Evolutionary conservation across 2,888 invertebrate genomes (phyloP).

Genomic region (Rapana venosa): DNA sequence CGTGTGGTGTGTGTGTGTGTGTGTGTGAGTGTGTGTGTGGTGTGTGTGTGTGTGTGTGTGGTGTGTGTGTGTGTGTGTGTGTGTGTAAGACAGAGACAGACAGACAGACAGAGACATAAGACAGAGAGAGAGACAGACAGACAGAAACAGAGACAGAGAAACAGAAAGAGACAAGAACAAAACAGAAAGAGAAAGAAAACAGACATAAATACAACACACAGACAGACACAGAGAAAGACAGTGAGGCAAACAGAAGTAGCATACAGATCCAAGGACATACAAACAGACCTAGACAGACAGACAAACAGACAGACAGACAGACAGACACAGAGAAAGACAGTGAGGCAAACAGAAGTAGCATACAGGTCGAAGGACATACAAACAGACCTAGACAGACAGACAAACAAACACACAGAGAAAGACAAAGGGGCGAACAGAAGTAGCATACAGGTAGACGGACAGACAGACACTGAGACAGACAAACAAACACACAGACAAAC

Average conservation of each 20-base stretch:
- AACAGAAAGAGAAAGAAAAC: background rate
- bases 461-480: background rate
- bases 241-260: background rate
- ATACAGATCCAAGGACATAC: background rate
- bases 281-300: background rate
- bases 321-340: background rate
- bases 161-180: background rate
- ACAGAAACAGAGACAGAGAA: background rate
- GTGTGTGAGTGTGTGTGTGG: too few species aligned
- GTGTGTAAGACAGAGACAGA: background rate
- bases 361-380: too few species aligned
- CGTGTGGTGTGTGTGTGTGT: too few species aligned
- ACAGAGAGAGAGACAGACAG: background rate
- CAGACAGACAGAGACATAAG: background rate
- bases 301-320: background rate
- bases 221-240: conserved; percentile 8
- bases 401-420: background rate
- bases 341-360: too few species aligned
- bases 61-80: too few species aligned
- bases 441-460: background rate
- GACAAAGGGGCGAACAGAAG: background rate
- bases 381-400: background rate
- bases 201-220: background rate
- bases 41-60: too few species aligned
- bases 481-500: too few species aligned